A percentile compares a stretch with the other conserved stretches of the same genome.
phyloP scores from a whole-genome alignment of 1,140 invertebrate species.

The Vanessa atalanta region DNA sequence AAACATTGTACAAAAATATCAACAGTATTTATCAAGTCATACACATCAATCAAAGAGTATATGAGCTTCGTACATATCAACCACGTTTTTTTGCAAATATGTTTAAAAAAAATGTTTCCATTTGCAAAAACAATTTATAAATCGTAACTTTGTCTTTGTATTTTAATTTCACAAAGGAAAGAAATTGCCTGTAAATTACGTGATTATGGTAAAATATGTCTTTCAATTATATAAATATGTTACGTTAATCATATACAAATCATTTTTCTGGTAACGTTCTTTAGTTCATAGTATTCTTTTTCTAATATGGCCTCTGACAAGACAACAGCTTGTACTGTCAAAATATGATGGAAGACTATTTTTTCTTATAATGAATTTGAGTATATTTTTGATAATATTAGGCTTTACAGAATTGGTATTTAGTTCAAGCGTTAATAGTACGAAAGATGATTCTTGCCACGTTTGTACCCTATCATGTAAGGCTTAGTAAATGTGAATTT shows the following conservation, averaged over 20 bases:
- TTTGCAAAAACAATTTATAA: no score
- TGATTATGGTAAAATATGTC: no score
- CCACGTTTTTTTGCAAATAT: no score
- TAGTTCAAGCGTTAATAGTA: slow-evolving; percentile 45
- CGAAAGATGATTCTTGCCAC: slow-evolving; percentile 48
- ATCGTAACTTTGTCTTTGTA: no score
- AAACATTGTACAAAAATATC: slow-evolving; percentile 49
- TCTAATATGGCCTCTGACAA: slow-evolving; percentile 12
- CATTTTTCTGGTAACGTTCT: neutral
- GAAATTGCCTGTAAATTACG: no score
- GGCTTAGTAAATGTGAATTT: slow-evolving; percentile 2
- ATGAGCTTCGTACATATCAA: no score
- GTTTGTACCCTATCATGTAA: slow-evolving; percentile 57
- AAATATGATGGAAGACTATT: slow-evolving; percentile 49
- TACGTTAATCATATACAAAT: neutral
- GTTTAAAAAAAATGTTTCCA: no score
- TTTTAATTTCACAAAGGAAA: no score
- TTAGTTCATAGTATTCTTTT: slow-evolving; percentile 22
- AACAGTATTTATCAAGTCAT: no score
- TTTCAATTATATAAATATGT: neutral
- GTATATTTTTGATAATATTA: slow-evolving; percentile 65
- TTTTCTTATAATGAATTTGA: slow-evolving; percentile 71
- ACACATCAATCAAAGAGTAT: no score
- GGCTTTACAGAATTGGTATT: slow-evolving; percentile 52
- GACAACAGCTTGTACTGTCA: slow-evolving; percentile 48